Conservation (phyloP, 2,888 invertebrate species). For the Heliconius cydno region DNA sequence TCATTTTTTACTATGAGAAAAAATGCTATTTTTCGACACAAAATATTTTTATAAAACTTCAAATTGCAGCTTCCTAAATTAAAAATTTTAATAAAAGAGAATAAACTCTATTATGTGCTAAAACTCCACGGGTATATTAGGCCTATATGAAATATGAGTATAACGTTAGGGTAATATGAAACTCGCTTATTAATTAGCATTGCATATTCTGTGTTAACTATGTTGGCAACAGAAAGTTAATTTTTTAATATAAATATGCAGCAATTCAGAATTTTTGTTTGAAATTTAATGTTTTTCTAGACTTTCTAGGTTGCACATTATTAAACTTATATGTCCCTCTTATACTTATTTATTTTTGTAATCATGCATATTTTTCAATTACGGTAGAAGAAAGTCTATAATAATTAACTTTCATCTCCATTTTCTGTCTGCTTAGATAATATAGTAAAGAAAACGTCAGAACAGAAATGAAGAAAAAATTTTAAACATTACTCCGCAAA, state of each 20-base stretch:
- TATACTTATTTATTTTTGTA: no score
- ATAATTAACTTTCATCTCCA: no score
- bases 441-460: no score
- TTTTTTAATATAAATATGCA: not conserved
- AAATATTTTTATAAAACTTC: not conserved
- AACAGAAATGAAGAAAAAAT: no score
- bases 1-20: not conserved
- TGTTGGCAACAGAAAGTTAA: not conserved
- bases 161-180: not conserved
- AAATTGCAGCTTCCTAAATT: not conserved
- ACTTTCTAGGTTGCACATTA: not conserved
- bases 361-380: no score
- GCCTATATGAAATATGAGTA: not conserved
- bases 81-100: not conserved
- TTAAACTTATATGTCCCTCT: no score
- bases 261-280: not conserved
- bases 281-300: not conserved
- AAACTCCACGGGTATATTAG: not conserved
- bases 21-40: not conserved
- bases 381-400: no score
- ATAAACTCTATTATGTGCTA: not conserved
- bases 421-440: no score
- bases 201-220: not conserved
- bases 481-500: not conserved
- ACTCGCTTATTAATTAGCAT: conserved; percentile 4